Conservation (phyloP, 1,140 invertebrate species). For the Oncopodura yosiiana region DNA sequence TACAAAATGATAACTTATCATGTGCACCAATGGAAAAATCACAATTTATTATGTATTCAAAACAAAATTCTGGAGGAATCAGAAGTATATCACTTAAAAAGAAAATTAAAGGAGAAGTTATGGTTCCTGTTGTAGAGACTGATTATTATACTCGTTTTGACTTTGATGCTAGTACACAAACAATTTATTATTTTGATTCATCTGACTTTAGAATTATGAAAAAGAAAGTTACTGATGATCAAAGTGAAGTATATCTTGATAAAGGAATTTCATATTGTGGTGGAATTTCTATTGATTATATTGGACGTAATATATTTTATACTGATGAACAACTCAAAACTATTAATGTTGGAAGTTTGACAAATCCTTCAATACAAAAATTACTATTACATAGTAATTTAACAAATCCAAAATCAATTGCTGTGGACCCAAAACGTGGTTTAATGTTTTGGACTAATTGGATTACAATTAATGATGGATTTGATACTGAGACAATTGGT, state of each 20-base stretch:
- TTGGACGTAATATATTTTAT: constrained; percentile 72
- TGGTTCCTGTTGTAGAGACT: constrained; percentile 57
- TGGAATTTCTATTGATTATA: constrained; percentile 67
- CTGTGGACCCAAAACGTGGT: constrained; percentile 53
- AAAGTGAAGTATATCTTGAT: constrained; percentile 41
- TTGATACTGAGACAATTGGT: constrained; percentile 33
- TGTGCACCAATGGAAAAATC: constrained; percentile 39
- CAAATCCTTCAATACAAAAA: constrained; percentile 44
- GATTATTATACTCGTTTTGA: constrained; percentile 54
- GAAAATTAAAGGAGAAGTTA: constrained; percentile 44
- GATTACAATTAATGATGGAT: constrained; percentile 36
- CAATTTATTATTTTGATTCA: constrained; percentile 59
- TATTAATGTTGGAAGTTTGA: constrained; percentile 53
- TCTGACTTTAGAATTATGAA: constrained; percentile 33
- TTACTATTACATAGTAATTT: constrained; percentile 47
- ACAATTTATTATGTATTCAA: constrained; percentile 54
- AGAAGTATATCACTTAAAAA: constrained; percentile 47
- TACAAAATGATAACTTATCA: neutral
- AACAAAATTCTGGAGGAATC: constrained; percentile 52
- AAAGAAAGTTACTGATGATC: constrained; percentile 41
- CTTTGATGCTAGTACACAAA: constrained; percentile 52
- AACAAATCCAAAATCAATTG: constrained; percentile 55
- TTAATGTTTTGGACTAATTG: constrained; percentile 49
- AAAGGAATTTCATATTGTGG: constrained; percentile 49
- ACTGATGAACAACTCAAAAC: constrained; percentile 54